These are phyloP conservation scores for Eristalis arbustorum DNA, from an alignment of 2,888 invertebrate genomes.

Conservation along the genomic window DNA sequence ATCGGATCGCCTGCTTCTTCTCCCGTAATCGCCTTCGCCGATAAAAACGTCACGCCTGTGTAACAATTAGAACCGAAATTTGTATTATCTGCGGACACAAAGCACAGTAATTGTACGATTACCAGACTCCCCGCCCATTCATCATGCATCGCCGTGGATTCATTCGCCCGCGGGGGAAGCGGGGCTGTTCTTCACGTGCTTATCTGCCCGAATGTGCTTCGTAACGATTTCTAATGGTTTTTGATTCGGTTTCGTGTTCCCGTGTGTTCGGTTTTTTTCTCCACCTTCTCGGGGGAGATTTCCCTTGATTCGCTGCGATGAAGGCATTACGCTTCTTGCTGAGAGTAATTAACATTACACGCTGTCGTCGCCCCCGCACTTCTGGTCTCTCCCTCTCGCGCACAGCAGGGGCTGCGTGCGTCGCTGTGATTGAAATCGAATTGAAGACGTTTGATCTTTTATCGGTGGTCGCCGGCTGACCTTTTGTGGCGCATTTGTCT, in stretches of 20 bases:
- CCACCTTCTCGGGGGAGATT: background rate
- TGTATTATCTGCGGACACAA: slow-evolving; percentile 60
- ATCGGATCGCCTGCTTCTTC: background rate
- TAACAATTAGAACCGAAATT: slow-evolving; percentile 66
- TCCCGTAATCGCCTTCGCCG: background rate
- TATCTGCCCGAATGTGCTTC: slow-evolving; percentile 22
- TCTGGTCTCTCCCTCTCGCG: background rate
- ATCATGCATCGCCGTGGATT: background rate
- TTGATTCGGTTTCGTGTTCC: background rate
- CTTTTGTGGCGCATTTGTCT: slow-evolving; percentile 1
- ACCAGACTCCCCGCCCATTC: slow-evolving; percentile 12
- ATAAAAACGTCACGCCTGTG: slow-evolving; percentile 38
- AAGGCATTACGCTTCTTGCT: slow-evolving; percentile 37
- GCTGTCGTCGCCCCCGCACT: slow-evolving; percentile 50
- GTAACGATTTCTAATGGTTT: slow-evolving; percentile 60
- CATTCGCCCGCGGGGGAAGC: background rate
- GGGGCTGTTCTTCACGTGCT: background rate
- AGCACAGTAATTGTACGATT: slow-evolving; percentile 56
- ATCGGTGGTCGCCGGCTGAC: slow-evolving; percentile 15
- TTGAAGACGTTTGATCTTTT: slow-evolving; percentile 36
- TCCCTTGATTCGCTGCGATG: slow-evolving; percentile 24
- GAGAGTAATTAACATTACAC: slow-evolving; percentile 64
- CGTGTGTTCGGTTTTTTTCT: background rate
- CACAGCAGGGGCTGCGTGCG: background rate
- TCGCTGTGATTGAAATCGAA: slow-evolving; percentile 44